These are phyloP conservation scores for Enteromius unitaeniatus DNA, from an alignment of 2,797 vertebrate species.

Conservation along the genomic window DNA sequence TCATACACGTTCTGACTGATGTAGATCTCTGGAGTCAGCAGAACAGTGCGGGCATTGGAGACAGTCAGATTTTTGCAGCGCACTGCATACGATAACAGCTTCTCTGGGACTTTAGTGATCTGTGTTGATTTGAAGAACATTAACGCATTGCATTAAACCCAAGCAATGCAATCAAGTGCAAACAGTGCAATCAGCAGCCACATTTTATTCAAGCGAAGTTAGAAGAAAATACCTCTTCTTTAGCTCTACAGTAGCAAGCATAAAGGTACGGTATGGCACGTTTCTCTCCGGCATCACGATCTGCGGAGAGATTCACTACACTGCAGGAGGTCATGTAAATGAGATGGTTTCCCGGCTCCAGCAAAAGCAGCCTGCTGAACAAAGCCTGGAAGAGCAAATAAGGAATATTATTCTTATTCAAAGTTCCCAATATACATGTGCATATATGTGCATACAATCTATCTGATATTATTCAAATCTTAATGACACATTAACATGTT, in stretches of 20 bases:
- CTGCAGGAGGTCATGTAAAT: slow-evolving; percentile 92
- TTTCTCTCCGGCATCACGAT: slow-evolving; percentile 93
- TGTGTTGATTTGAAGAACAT: slow-evolving; percentile 63
- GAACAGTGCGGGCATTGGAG: slow-evolving; percentile 88
- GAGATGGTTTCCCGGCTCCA: slow-evolving; percentile 91
- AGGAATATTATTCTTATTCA: slow-evolving; percentile 7
- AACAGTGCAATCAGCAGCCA: neutral
- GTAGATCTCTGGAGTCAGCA: slow-evolving; percentile 97
- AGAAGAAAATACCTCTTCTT: slow-evolving; percentile 87
- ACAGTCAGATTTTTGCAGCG: slow-evolving; percentile 91
- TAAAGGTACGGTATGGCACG: slow-evolving; percentile 91
- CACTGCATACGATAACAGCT: slow-evolving; percentile 89
- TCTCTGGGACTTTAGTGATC: slow-evolving; percentile 98
- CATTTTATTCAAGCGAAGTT: neutral
- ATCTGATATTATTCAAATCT: neutral
- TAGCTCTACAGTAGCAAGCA: slow-evolving; percentile 91
- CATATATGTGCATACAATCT: neutral
- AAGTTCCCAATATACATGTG: neutral
- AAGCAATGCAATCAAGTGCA: neutral
- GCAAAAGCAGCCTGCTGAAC: slow-evolving; percentile 90
- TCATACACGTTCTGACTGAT: slow-evolving; percentile 90
- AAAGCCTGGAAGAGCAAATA: slow-evolving; percentile 80
- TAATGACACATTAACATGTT: slow-evolving; percentile 29
- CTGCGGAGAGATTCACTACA: slow-evolving; percentile 90
- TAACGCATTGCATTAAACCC: neutral